Conservation (phyloP, 2,888 invertebrate species). For the Agrypnus murinus region DNA sequence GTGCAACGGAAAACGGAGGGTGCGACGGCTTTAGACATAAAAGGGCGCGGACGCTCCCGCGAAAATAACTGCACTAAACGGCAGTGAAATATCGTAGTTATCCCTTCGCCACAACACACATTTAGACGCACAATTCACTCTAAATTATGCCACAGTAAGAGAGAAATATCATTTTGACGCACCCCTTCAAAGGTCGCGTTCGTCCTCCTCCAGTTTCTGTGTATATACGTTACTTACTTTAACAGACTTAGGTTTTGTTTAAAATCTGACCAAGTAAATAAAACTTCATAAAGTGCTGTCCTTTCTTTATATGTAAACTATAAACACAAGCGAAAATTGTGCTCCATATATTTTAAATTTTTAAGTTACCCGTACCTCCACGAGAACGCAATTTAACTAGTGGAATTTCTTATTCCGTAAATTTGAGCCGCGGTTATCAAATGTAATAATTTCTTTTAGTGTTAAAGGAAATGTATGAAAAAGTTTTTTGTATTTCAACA, state of each 20-base stretch:
- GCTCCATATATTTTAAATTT: slow-evolving; percentile 2
- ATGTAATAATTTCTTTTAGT: slow-evolving; percentile 5
- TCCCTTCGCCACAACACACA: slow-evolving; percentile 41
- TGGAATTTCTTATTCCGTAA: background rate
- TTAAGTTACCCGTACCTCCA: slow-evolving; percentile 14
- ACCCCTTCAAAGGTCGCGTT: slow-evolving; percentile 23
- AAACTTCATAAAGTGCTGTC: background rate
- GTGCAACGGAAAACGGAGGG: slow-evolving; percentile 36
- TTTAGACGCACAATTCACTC: slow-evolving; percentile 43
- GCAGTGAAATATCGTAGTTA: slow-evolving; percentile 46
- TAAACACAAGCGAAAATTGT: slow-evolving; percentile 3
- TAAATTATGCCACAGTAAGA: slow-evolving; percentile 41
- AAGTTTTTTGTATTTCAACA: slow-evolving; percentile 16
- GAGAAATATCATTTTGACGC: slow-evolving; percentile 30
- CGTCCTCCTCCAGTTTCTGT: slow-evolving; percentile 6
- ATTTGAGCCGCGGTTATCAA: slow-evolving; percentile 10
- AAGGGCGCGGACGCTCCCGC: slow-evolving; percentile 26
- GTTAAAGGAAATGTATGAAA: slow-evolving; percentile 10
- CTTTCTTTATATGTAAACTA: background rate
- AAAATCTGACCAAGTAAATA: background rate
- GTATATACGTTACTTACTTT: slow-evolving; percentile 23
- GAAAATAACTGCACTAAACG: slow-evolving; percentile 43
- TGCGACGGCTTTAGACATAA: slow-evolving; percentile 38
- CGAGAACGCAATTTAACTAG: slow-evolving; percentile 6
- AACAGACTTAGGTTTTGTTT: background rate